These are phyloP conservation scores for Colaptes auratus DNA, from an alignment of 2,113 vertebrate genomes.

Conservation along the genomic window DNA sequence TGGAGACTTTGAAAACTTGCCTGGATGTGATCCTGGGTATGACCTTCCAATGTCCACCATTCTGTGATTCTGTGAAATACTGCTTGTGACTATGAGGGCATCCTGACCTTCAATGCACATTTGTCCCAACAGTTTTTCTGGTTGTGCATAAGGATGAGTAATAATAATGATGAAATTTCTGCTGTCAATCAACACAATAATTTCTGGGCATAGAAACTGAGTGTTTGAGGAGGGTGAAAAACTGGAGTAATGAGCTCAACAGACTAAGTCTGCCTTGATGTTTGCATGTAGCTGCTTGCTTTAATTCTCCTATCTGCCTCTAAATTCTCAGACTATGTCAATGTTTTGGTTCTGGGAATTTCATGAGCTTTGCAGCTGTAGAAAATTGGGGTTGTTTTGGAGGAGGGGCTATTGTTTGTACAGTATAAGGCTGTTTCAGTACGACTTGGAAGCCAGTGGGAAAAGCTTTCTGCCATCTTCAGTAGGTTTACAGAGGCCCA, in stretches of 20 bases:
- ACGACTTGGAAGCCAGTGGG: neutral
- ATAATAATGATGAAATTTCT: neutral
- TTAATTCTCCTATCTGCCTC: neutral
- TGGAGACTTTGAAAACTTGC: too few species aligned
- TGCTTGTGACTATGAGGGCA: neutral
- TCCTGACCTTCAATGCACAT: neutral
- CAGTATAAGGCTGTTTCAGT: neutral
- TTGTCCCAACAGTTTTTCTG: neutral
- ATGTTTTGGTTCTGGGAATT: neutral
- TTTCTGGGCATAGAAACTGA: neutral
- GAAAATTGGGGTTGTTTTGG: neutral
- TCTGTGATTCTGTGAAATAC: neutral
- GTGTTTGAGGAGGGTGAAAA: neutral
- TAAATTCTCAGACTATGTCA: neutral
- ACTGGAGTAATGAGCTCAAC: neutral
- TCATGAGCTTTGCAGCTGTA: neutral
- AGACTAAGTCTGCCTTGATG: neutral
- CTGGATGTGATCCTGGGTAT: too few species aligned
- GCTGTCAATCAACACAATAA: neutral
- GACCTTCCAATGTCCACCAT: too few species aligned
- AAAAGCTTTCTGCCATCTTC: neutral
- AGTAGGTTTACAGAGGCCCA: neutral
- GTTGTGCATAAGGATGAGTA: neutral
- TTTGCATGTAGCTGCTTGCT: neutral
- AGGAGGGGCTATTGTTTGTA: neutral